phyloP scores from a whole-genome alignment of 2,797 vertebrate genomes.

The Bothrops alternatus region DNA sequence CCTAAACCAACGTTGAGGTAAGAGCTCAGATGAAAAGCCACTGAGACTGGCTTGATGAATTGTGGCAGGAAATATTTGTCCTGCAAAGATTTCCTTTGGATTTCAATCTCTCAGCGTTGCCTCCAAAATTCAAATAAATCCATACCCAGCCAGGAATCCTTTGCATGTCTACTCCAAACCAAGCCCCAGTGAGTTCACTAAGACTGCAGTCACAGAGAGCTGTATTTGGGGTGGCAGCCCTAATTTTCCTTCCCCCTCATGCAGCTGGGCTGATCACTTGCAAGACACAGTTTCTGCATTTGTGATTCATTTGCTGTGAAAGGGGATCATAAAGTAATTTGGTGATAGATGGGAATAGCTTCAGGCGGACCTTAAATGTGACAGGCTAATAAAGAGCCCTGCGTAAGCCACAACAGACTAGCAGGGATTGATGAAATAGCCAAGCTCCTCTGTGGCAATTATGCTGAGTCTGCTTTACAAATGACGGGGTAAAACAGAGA shows the following conservation, averaged over 20 bases:
- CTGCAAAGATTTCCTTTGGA: slow-evolving; percentile 8
- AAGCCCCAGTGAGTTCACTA: background rate
- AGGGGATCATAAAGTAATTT: background rate
- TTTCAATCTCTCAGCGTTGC: background rate
- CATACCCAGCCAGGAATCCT: background rate
- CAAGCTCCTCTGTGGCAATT: background rate
- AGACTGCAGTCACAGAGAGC: background rate
- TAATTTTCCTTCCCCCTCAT: background rate
- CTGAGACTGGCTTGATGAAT: background rate
- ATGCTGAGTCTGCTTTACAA: background rate
- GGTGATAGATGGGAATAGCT: slow-evolving; percentile 9
- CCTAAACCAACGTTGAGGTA: slow-evolving; percentile 85
- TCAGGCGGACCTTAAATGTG: slow-evolving; percentile 19
- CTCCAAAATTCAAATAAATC: background rate
- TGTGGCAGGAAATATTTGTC: background rate
- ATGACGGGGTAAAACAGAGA: background rate
- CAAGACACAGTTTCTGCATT: background rate
- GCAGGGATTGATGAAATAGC: slow-evolving; percentile 1
- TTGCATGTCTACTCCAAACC: background rate
- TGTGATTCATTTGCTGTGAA: slow-evolving; percentile 30
- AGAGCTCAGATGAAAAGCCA: slow-evolving; percentile 59
- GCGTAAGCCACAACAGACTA: background rate
- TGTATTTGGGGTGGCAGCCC: background rate
- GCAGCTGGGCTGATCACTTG: background rate
- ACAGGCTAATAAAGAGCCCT: slow-evolving; percentile 18